These are phyloP conservation scores for Australoheros facetus DNA, from an alignment of 2,797 vertebrate genomes.

Conservation along the genomic window DNA sequence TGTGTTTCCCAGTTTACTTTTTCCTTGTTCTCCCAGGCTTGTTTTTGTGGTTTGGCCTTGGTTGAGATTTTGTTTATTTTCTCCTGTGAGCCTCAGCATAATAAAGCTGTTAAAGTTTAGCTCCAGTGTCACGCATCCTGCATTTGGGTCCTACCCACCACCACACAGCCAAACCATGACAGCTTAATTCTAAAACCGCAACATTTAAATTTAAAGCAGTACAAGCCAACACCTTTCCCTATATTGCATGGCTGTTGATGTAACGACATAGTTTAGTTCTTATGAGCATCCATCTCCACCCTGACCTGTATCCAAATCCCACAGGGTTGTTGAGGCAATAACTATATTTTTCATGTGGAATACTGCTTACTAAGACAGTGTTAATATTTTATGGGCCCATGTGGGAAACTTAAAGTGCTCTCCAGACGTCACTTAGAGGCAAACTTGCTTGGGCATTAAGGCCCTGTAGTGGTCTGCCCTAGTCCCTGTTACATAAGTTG, in stretches of 20 bases:
- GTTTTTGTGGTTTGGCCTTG: too few relatives aligned
- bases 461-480: constrained; percentile 12
- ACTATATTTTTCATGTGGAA: constrained; percentile 60
- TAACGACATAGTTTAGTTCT: background rate
- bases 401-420: constrained; percentile 54
- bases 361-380: constrained; percentile 32
- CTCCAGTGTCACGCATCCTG: too few relatives aligned
- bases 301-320: constrained; percentile 46
- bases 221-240: background rate
- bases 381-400: constrained; percentile 63
- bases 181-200: background rate
- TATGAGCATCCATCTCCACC: background rate
- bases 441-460: constrained; percentile 32
- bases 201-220: background rate
- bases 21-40: too few relatives aligned
- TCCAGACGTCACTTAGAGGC: constrained; percentile 50
- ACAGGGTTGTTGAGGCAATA: constrained; percentile 9
- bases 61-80: too few relatives aligned
- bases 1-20: too few relatives aligned
- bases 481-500: constrained; percentile 6
- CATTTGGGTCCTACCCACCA: too few relatives aligned
- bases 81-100: too few relatives aligned
- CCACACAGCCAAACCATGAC: too few relatives aligned
- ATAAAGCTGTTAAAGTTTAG: too few relatives aligned
- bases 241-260: background rate